Evolutionary conservation across 2,888 invertebrate genomes (phyloP), one percentile per base, ranked within the genome.

Genomic region (Eretmocerus hayati): DNA sequence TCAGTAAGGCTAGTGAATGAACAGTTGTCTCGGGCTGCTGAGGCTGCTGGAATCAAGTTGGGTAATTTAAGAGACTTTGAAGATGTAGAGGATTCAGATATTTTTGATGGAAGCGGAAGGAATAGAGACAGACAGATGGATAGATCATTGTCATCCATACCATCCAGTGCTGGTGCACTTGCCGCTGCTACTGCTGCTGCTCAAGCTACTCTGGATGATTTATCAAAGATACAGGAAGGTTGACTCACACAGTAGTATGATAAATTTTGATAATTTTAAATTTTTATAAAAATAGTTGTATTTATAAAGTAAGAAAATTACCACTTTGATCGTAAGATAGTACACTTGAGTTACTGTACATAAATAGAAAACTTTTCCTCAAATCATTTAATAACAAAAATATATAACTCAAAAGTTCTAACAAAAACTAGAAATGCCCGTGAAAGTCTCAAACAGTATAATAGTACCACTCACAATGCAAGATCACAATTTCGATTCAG

Each of bases 401-500:
- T 22, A 33, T 18, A 36, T 30, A 4, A 20, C 22, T 22, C 30
- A 42, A 4, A 13, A 31, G 22, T 30, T 31, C 36, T 33, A 37
- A 23, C 19, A 31, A 31, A 46, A 23, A 21, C 5, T n/a, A n/a
- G n/a, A n/a, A n/a, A n/a, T n/a, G n/a, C n/a, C n/a, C n/a, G n/a
- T n/a, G n/a, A n/a, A 35, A 35, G 19, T 41, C 42, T 43, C 32
- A 48, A 33, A 5, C n/a, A 33, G 5, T 33, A 15, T 33, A n/a
- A n/a, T n/a, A n/a, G n/a, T n/a, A n/a, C n/a, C 16, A 18, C 23
- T 23, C n/a, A n/a, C n/a, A n/a, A n/a, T n/a, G n/a, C n/a, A n/a
- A n/a, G n/a, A 39, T 80, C 78, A 90, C 60, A 91, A 75, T 72
- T 94, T 94, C 5, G 93, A 91, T 73, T 91, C 89, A 0, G 94